phyloP scores from a whole-genome alignment of 2,113 vertebrate species.

The Diphyllodes magnificus region DNA sequence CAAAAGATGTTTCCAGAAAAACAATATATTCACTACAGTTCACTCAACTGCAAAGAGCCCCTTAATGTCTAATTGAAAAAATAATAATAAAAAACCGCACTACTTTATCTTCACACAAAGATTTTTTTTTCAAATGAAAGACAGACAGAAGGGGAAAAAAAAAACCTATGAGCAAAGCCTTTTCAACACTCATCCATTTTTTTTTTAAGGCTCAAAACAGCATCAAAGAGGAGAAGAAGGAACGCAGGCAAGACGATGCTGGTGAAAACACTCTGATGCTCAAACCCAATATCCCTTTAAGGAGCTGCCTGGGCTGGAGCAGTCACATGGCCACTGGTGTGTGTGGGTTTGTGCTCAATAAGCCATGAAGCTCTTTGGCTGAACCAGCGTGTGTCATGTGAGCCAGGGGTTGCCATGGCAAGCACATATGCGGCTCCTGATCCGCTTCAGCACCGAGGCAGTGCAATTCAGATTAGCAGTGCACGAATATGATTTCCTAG shows the following conservation, averaged over 20 bases:
- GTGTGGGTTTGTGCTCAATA: background rate
- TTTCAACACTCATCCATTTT: background rate
- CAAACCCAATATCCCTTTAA: background rate
- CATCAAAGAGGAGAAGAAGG: background rate
- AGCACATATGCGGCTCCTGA: background rate
- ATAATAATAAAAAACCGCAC: rapidly evolving
- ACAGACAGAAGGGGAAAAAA: background rate
- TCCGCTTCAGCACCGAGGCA: background rate
- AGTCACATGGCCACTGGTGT: constrained; percentile 8
- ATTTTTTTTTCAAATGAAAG: background rate
- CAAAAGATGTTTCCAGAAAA: background rate
- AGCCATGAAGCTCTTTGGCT: constrained; percentile 23
- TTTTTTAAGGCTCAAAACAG: background rate
- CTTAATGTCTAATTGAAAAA: background rate
- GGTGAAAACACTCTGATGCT: background rate
- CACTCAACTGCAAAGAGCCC: background rate
- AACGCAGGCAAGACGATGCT: rapidly evolving
- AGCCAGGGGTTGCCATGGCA: constrained; percentile 59
- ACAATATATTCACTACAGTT: background rate
- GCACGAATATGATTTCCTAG: background rate
- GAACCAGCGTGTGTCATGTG: background rate
- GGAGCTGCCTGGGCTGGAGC: background rate
- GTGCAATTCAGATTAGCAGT: background rate
- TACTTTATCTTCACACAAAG: background rate
- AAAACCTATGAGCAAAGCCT: background rate